phyloP scores from a whole-genome alignment of 2,888 invertebrate species.

The Epinotia nisella region DNA sequence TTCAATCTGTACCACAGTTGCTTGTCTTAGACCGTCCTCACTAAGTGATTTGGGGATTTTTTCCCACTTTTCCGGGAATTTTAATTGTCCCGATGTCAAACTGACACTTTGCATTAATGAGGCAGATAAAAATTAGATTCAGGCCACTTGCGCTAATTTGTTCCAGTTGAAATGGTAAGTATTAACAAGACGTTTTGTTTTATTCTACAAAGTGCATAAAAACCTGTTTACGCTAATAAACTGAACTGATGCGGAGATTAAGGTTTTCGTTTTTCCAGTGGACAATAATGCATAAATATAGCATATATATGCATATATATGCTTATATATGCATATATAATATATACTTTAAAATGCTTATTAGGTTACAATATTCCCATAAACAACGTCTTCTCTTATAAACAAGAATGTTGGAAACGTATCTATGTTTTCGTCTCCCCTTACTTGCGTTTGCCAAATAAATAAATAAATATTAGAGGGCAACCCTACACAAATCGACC shows the following conservation, averaged over 20 bases:
- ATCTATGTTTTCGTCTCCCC: too few species aligned
- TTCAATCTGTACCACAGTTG: conserved; percentile 10
- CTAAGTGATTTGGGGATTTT: conserved; percentile 39
- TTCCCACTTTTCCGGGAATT: conserved; percentile 31
- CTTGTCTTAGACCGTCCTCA: conserved; percentile 27
- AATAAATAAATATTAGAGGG: too few species aligned
- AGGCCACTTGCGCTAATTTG: conserved; percentile 16
- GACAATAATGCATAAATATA: too few species aligned
- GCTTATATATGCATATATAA: too few species aligned
- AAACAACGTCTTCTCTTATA: too few species aligned
- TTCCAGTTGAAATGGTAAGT: conserved; percentile 1
- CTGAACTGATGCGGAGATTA: background rate
- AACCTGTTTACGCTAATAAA: background rate
- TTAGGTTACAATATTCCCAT: too few species aligned
- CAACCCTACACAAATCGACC: too few species aligned
- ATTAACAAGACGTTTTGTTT: background rate
- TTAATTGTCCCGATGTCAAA: conserved; percentile 36
- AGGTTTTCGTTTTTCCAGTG: background rate
- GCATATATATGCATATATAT: too few species aligned
- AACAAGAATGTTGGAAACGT: too few species aligned
- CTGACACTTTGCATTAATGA: conserved; percentile 37
- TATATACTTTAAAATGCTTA: too few species aligned
- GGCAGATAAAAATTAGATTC: conserved; percentile 28
- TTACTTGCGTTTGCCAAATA: too few species aligned
- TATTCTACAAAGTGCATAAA: background rate